These are phyloP conservation scores for Tholera decimalis DNA, from an alignment of 2,888 invertebrate genomes.

Conservation along the genomic window DNA sequence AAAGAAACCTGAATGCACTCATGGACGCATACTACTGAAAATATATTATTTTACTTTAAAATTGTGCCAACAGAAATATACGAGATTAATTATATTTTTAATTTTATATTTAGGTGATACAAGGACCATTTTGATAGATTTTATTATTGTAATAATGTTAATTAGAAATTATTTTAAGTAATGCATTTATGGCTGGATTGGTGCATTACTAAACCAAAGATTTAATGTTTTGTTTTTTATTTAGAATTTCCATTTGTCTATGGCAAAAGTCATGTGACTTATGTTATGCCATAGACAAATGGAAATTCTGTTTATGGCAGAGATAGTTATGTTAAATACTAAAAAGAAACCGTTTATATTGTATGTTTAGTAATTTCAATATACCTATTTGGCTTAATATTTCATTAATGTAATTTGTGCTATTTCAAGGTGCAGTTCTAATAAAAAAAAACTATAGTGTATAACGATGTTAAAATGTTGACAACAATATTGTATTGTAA, in stretches of 20 bases:
- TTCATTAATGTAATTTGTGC: slow-evolving; percentile 43
- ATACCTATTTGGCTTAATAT: slow-evolving; percentile 36
- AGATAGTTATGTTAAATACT: not conserved
- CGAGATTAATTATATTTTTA: slow-evolving; percentile 50
- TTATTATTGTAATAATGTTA: slow-evolving; percentile 51
- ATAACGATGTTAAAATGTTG: slow-evolving; percentile 72
- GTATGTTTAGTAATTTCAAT: slow-evolving; percentile 31
- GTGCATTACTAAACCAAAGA: slow-evolving; percentile 68
- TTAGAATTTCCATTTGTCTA: not conserved
- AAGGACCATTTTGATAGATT: slow-evolving; percentile 67
- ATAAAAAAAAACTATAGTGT: slow-evolving; percentile 38
- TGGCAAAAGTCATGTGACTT: not conserved
- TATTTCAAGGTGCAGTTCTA: slow-evolving; percentile 48
- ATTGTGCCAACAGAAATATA: slow-evolving; percentile 66
- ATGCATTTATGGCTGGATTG: slow-evolving; percentile 79
- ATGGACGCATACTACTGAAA: slow-evolving; percentile 82
- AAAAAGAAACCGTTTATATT: slow-evolving; percentile 3
- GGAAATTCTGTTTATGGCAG: not conserved
- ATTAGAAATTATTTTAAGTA: slow-evolving; percentile 56
- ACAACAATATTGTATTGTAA: slow-evolving; percentile 73
- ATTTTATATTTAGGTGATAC: slow-evolving; percentile 55
- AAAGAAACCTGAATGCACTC: slow-evolving; percentile 77
- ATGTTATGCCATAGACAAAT: not conserved
- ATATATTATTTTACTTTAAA: slow-evolving; percentile 17
- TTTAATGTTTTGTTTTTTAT: not conserved